Evolutionary conservation across 2,888 invertebrate genomes (phyloP).

Genomic region (Caenorhabditis doughertyi): DNA sequence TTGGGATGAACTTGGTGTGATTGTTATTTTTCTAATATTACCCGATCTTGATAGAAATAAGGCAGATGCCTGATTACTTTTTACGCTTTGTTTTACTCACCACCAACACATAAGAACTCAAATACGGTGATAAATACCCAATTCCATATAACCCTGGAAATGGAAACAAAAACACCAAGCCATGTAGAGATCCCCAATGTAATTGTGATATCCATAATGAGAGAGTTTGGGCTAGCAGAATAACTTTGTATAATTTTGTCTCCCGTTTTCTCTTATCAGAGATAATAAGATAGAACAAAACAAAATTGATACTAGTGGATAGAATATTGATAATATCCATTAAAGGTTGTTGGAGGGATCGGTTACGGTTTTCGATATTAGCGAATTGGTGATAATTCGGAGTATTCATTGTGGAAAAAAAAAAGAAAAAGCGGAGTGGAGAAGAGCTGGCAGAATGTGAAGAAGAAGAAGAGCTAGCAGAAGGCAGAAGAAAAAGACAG

Average conservation of each 20-base stretch:
- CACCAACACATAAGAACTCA: conserved; percentile 23
- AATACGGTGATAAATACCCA: conserved; percentile 8
- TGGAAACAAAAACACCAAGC: conserved; percentile 26
- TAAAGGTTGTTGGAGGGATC: conserved; percentile 25
- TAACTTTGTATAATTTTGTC: background rate
- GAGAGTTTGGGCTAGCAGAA: conserved; percentile 5
- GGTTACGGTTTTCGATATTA: conserved; percentile 6
- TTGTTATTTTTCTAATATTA: background rate
- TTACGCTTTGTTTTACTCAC: conserved; percentile 2
- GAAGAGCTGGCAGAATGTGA: no score
- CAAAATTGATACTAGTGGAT: conserved; percentile 13
- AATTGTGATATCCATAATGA: conserved; percentile 27
- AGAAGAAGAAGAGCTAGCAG: no score
- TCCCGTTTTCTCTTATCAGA: background rate
- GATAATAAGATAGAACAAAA: conserved; percentile 23
- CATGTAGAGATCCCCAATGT: conserved; percentile 30
- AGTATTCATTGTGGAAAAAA: background rate
- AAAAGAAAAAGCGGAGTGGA: no score
- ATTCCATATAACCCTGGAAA: conserved; percentile 46
- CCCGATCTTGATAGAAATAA: no score
- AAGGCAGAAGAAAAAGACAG: no score
- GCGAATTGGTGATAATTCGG: conserved; percentile 6
- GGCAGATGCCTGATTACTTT: background rate
- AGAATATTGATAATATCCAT: conserved; percentile 5
- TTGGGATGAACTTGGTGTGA: no score